These are phyloP conservation scores for Drosophila yakuba DNA, from an alignment of 1,140 invertebrate species.

Conservation along the genomic window DNA sequence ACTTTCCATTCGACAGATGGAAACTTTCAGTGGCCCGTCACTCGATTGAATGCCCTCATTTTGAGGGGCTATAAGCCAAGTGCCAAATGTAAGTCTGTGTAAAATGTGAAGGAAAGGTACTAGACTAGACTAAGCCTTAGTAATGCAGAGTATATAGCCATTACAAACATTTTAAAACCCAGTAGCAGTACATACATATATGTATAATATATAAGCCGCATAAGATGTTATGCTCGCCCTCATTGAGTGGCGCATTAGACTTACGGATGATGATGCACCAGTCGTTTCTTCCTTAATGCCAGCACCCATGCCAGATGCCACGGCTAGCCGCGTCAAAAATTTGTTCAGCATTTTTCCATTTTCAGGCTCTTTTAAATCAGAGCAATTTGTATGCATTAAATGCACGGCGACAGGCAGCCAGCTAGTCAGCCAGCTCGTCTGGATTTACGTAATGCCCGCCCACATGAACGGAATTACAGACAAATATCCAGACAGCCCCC, in stretches of 20 bases:
- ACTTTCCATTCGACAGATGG: slow-evolving; percentile 7
- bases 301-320: slow-evolving; percentile 9
- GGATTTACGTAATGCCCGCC: slow-evolving; percentile 77
- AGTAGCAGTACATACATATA: slow-evolving; percentile 15
- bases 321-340: slow-evolving; percentile 45
- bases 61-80: background rate
- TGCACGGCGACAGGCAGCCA: slow-evolving; percentile 52
- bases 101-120: background rate
- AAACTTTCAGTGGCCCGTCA: slow-evolving; percentile 12
- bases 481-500: slow-evolving; percentile 17
- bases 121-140: slow-evolving; percentile 8
- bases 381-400: slow-evolving; percentile 81
- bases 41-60: slow-evolving; percentile 11
- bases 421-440: slow-evolving; percentile 37
- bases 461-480: slow-evolving; percentile 29
- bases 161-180: slow-evolving; percentile 26
- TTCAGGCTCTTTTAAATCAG: slow-evolving; percentile 62
- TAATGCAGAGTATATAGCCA: slow-evolving; percentile 20
- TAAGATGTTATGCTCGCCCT: slow-evolving; percentile 23
- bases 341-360: slow-evolving; percentile 63
- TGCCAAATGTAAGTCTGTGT: slow-evolving; percentile 2
- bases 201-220: slow-evolving; percentile 19
- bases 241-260: slow-evolving; percentile 46
- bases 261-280: slow-evolving; percentile 46
- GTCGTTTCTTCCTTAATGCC: slow-evolving; percentile 38